Evolutionary conservation across 2,888 invertebrate genomes (phyloP), one percentile per base, ranked within the genome.

Genomic region (Callosobruchus maculatus): DNA sequence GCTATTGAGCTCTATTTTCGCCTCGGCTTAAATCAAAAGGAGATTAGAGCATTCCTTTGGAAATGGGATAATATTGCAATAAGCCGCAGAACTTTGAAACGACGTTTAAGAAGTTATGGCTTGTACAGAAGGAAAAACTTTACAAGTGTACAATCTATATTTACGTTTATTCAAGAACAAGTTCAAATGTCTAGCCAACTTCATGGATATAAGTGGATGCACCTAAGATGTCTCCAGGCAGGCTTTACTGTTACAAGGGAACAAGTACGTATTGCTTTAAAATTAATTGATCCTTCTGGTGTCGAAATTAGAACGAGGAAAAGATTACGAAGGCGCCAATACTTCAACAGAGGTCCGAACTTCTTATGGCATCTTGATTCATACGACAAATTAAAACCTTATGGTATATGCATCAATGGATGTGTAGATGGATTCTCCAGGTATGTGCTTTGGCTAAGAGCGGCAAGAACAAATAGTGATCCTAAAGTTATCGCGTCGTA

Each of bases 311-410:
- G 78, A 68, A 70, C 74, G 75, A 49, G 74, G 74, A 71, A 66
- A 49, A 68, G 75, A 69, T 75, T 77, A n/a, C 71, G 75, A 20
- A 49, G 77, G 69, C 72, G 73, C 67, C 72, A 76, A 68, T 79
- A 79, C 71, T 22, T 66, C 20, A 77, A 76, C 74, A 70, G 31
- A 71, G 77, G 77, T 21, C 78, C 77, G 20, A 78, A 79, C 67
- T 70, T 26, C 74, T 66, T 77, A 30, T 77, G 76, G 77, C 77
- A 78, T 72, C 72, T 77, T 67, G 78, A 79, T 70, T 77, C 74
- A 22, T 77, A 77, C 70, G 78, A 74, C 30, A 78, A 78, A 70
- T 72, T 78, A 69, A 78, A 78, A 22, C 76, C 74, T 13, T 78
- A 74, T 70, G 75, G 77, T n/a, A 75, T 74, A 71, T 69, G 74